Conservation (phyloP, 2,113 vertebrate species). For the Barnardius zonarius region DNA sequence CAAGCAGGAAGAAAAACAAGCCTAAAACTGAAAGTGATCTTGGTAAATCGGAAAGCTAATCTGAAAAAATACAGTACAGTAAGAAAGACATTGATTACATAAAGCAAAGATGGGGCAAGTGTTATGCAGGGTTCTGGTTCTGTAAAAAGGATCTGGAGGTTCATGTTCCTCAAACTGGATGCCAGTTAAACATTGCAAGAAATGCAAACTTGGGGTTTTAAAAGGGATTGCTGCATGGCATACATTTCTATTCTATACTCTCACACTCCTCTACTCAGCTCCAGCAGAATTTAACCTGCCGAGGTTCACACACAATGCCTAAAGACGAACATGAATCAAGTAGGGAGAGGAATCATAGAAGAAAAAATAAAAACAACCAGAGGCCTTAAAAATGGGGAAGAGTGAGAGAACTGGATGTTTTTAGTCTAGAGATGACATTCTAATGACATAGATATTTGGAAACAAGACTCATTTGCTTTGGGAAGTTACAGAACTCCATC, state of each 20-base stretch:
- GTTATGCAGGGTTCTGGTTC: neutral
- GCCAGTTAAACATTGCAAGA: neutral
- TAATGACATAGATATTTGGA: neutral
- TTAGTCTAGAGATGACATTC: neutral
- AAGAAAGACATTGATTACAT: neutral
- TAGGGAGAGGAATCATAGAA: neutral
- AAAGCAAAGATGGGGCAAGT: fast-evolving
- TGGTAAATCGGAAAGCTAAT: neutral
- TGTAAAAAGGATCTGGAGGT: neutral
- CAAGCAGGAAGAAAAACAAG: neutral
- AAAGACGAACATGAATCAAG: fast-evolving
- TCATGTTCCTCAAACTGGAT: neutral
- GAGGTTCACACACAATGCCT: neutral
- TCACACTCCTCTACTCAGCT: neutral
- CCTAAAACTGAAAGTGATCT: neutral
- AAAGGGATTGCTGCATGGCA: neutral
- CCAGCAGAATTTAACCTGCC: neutral
- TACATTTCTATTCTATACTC: neutral
- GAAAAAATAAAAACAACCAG: neutral
- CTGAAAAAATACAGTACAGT: neutral
- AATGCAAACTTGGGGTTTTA: neutral
- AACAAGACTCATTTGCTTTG: neutral
- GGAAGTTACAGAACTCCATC: neutral
- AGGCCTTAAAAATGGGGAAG: neutral
- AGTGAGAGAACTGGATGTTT: neutral